phyloP scores from a whole-genome alignment of 2,888 invertebrate species.

The Octodonta nipae region DNA sequence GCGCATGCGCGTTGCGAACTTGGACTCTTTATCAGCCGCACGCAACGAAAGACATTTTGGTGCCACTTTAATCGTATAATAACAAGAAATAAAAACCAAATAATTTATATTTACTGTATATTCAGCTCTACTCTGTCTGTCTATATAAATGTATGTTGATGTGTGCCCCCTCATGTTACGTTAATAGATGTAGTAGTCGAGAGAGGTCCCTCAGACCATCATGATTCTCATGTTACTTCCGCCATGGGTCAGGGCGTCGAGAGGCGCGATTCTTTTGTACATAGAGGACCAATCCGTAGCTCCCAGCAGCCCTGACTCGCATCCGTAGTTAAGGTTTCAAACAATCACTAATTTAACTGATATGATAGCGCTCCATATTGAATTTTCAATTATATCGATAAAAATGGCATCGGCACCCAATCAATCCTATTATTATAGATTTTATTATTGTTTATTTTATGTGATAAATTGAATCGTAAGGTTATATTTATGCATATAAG shows the following conservation, averaged over 20 bases:
- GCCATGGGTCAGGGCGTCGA: slow-evolving; percentile 31
- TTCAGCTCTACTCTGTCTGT: slow-evolving; percentile 25
- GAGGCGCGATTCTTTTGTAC: slow-evolving; percentile 25
- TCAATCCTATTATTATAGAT: slow-evolving; percentile 35
- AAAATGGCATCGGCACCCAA: slow-evolving; percentile 33
- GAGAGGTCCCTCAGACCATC: slow-evolving; percentile 11
- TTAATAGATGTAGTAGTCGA: slow-evolving; percentile 27
- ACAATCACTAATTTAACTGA: slow-evolving; percentile 40
- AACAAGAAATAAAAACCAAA: no score
- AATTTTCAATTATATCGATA: neutral
- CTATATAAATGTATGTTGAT: slow-evolving; percentile 25
- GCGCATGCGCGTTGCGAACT: slow-evolving; percentile 15
- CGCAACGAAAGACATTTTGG: slow-evolving; percentile 17
- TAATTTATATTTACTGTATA: slow-evolving; percentile 35
- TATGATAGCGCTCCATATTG: slow-evolving; percentile 16
- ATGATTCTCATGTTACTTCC: slow-evolving; percentile 27
- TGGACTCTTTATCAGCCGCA: slow-evolving; percentile 4
- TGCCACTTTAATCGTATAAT: slow-evolving; percentile 37
- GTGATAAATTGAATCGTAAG: slow-evolving; percentile 39
- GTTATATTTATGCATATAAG: slow-evolving; percentile 35
- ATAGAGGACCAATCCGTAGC: slow-evolving; percentile 34
- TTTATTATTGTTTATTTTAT: slow-evolving; percentile 33
- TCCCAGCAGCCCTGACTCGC: slow-evolving; percentile 14
- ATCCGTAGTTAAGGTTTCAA: slow-evolving; percentile 37
- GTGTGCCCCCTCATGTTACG: slow-evolving; percentile 25